phyloP scores from a whole-genome alignment of 2,888 invertebrate genomes.

The Andrena flavipes region DNA sequence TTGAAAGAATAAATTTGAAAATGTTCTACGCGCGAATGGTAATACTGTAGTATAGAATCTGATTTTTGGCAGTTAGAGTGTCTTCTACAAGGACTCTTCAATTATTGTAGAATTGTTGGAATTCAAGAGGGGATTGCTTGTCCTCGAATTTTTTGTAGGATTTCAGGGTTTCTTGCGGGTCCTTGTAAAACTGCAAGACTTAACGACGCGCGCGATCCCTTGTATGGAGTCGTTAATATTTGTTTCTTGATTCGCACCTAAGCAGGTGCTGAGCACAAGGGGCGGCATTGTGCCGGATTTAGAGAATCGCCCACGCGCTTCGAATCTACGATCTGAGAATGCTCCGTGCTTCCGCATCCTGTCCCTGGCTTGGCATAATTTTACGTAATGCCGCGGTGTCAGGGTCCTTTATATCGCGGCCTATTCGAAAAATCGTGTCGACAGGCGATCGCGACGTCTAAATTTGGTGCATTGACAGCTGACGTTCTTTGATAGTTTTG shows the following conservation, averaged over 20 bases:
- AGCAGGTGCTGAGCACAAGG: slow-evolving; percentile 78
- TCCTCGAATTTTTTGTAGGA: neutral
- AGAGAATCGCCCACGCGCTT: slow-evolving; percentile 63
- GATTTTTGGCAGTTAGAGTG: no score
- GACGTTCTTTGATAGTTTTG: slow-evolving; percentile 11
- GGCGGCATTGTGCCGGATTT: slow-evolving; percentile 69
- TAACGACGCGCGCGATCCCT: neutral
- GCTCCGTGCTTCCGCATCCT: slow-evolving; percentile 78
- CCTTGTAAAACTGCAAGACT: neutral
- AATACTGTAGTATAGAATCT: no score
- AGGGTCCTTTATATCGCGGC: slow-evolving; percentile 12
- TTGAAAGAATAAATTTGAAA: no score
- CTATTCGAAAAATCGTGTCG: slow-evolving; percentile 12
- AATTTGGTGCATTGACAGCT: slow-evolving; percentile 42
- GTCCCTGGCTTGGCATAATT: slow-evolving; percentile 75
- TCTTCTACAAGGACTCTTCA: no score
- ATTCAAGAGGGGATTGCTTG: no score
- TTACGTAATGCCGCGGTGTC: slow-evolving; percentile 60
- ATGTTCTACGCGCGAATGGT: no score
- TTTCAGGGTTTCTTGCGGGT: neutral
- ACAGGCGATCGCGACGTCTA: slow-evolving; percentile 37
- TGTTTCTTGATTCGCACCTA: slow-evolving; percentile 74
- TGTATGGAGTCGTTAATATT: slow-evolving; percentile 72
- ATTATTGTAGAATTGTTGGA: no score
- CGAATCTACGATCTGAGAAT: slow-evolving; percentile 66